phyloP scores from a whole-genome alignment of 2,797 vertebrate species.

The Meda fulgida region DNA sequence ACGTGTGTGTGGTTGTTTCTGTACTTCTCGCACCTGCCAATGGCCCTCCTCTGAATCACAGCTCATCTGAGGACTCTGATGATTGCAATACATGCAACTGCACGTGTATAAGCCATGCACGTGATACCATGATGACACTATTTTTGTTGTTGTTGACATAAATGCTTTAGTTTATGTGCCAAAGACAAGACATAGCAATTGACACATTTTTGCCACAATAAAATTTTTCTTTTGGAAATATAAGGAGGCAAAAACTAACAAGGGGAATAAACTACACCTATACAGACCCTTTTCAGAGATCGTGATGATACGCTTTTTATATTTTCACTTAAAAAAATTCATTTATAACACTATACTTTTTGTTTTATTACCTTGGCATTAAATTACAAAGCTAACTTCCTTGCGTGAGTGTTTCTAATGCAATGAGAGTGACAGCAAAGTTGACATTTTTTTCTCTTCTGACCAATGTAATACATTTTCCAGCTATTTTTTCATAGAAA shows the following conservation, averaged over 20 bases:
- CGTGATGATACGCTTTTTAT: no score
- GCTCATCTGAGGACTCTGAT: slow-evolving; percentile 9
- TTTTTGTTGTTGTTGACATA: neutral
- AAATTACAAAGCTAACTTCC: no score
- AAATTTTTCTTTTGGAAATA: no score
- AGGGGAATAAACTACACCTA: no score
- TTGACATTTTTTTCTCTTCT: neutral
- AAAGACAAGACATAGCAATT: neutral
- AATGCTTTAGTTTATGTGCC: neutral
- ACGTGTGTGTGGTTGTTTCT: slow-evolving; percentile 45
- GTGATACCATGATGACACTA: neutral
- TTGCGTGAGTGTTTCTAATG: neutral
- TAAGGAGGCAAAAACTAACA: no score
- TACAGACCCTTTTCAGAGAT: no score
- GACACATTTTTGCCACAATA: neutral
- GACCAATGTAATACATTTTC: no score
- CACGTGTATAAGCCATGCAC: neutral
- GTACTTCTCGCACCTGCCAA: slow-evolving; percentile 68
- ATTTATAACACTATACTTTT: no score
- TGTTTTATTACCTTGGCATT: no score
- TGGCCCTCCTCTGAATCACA: slow-evolving; percentile 35
- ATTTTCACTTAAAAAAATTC: no score
- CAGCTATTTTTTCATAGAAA: neutral
- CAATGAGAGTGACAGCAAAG: neutral
- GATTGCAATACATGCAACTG: neutral